phyloP scores from a whole-genome alignment of 2,888 invertebrate genomes.

The Neoaliturus tenellus region DNA sequence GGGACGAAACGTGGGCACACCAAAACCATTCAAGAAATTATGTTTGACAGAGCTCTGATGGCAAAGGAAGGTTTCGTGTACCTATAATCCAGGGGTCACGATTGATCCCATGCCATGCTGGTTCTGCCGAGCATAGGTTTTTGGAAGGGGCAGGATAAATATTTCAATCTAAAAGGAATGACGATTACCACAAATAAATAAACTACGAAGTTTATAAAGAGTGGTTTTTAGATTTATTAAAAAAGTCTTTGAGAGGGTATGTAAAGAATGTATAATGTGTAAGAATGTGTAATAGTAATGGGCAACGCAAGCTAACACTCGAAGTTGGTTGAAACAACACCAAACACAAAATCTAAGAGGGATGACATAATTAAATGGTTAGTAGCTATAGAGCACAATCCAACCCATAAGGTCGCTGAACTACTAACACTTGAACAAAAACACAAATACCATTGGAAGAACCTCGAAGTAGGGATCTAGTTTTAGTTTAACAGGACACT shows the following conservation, averaged over 20 bases:
- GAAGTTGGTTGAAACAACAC: background rate
- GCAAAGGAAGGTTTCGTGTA: background rate
- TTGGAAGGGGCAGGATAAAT: background rate
- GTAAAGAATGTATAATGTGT: too few species aligned
- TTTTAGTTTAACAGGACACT: background rate
- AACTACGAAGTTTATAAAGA: background rate
- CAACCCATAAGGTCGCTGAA: background rate
- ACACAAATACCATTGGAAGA: background rate
- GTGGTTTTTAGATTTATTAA: background rate
- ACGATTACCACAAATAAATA: slow-evolving; percentile 5
- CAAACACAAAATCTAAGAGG: background rate
- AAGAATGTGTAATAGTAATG: background rate
- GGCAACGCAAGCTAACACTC: background rate
- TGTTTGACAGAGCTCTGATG: background rate
- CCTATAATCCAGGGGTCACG: background rate
- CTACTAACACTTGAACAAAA: background rate
- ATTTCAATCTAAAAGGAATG: background rate
- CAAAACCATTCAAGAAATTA: slow-evolving; percentile 7
- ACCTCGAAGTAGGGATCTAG: too few species aligned
- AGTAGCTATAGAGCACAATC: background rate
- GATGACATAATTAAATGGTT: background rate
- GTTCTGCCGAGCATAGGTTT: background rate
- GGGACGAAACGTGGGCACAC: slow-evolving; percentile 51
- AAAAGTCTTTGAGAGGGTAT: background rate
- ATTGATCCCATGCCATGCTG: background rate